A percentile compares a stretch with the other conserved stretches of the same genome.
Conservation (phyloP, 92 coral and sea anemone species). For the Siderastrea radians region DNA sequence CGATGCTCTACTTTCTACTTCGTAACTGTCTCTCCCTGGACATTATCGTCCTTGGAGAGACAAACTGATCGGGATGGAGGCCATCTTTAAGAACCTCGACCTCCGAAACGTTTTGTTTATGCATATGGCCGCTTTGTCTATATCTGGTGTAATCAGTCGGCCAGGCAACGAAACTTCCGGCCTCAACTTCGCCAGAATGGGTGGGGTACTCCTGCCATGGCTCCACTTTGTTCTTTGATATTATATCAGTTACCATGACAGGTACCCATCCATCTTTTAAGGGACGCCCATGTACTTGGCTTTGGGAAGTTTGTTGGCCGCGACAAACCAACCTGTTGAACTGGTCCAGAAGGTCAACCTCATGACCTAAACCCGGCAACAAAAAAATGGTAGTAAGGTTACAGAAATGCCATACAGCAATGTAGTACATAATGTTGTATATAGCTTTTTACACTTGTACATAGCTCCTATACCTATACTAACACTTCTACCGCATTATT, state of each 20-base stretch:
- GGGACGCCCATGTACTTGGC: conserved; percentile 38
- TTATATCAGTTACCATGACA: conserved; percentile 19
- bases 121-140: background rate
- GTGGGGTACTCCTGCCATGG: conserved; percentile 55
- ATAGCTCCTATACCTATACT: too few species aligned
- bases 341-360: background rate
- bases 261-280: conserved; percentile 50
- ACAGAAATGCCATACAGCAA: too few species aligned
- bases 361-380: background rate
- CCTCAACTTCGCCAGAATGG: conserved; percentile 58
- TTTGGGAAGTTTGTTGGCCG: background rate
- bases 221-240: conserved; percentile 8
- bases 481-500: too few species aligned
- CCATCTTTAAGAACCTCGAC: conserved; percentile 1
- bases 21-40: conserved; percentile 3
- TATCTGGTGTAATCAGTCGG: background rate
- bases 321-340: background rate
- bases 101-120: background rate
- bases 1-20: background rate
- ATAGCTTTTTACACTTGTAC: too few species aligned
- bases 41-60: conserved; percentile 11
- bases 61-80: background rate
- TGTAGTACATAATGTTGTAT: too few species aligned
- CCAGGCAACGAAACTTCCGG: conserved; percentile 58
- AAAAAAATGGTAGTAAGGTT: too few species aligned